Evolutionary conservation across 2,113 vertebrate species (phyloP), one percentile per base, ranked within the genome.

Genomic region (Gadus chalcogrammus): DNA sequence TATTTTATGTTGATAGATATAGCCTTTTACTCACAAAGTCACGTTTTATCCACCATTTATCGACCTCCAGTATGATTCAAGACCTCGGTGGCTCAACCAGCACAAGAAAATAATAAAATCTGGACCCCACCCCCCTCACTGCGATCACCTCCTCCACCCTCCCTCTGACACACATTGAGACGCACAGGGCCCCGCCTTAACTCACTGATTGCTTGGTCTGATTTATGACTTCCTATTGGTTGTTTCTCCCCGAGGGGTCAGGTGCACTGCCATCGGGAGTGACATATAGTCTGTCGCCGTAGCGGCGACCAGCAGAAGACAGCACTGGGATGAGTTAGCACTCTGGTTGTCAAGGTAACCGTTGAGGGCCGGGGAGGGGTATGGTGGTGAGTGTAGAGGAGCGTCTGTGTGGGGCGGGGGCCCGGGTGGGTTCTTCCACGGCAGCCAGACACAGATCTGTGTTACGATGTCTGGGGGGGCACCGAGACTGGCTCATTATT

Each of bases 261-360:
- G 87, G 76, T 79, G 61, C 69, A 35, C 79, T 82, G 87, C 82
- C 85, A 87, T 82, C 88, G 84, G 85, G 42, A 67, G 68, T 85
- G 84, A 90, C 85, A 87, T 83, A 79, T 74, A 77, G 83, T 78
- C 83, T 48, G 42, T 48, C 82, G 79, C 87, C 81, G 78, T 69
- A 74, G 82, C 78, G 31, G 72, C 83, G 75, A 83, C 77, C 84
- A 65, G 81, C 42, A 65, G 81, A 75, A 80, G 76, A 87, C 84
- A 78, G 76, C 64, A 62, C 65, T 3, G 80, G 86, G 88, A 90
- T 90, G 88, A 91, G 89, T 89, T 91, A 87, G 88, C 89, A 88
- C 89, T 87, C 85, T 77, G 84, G 88, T 90, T 90, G 88, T 82
- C 89, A 87, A 79, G 89, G 89, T 84, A 89, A 91, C 88, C 79